Evolutionary conservation across 2,113 vertebrate species (phyloP), one percentile per base, ranked within the genome.

Genomic region (Ginglymostoma cirratum): DNA sequence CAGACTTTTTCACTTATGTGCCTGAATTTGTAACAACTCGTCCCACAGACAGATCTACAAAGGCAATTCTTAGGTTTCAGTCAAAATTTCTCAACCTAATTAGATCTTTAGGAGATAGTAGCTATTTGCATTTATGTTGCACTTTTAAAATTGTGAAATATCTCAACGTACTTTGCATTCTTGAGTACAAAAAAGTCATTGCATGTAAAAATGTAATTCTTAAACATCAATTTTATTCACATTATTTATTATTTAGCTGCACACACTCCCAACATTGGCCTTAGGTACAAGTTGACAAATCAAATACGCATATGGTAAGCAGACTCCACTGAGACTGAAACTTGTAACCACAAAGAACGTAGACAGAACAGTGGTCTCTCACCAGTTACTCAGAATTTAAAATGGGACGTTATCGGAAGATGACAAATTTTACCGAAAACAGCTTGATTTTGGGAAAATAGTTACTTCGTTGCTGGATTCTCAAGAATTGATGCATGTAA

Each of bases 261-360:
- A 17, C n/a, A 23, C 21, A n/a, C 15, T 66, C 55, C 34, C 30
- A 89, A 34, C 15, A 66, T 66, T 92, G 61, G 89, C 17, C 65
- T n/a, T 48, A 30, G 19, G 17, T 92, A 92, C 34, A 66, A 65
- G 61, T 52, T 55, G 52, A 92, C 65, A 30, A 92, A 66, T 10
- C 34, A 38, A 38, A 34, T 38, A 66, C 89, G 23, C 89, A 90
- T 65, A 92, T 92, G 89, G 89, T 34, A 92, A 92, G 89, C 89
- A 92, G 89, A 7, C 89, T 65, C 61, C 61, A 92, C 3, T 92
- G 66, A 92, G 34, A 38, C 61, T 65, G 52, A 27, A 90, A 90
- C 52, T 90, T 55, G 87, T 27, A 90, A 90, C 55, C 30, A 61
- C 61, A 3, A 90, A 90, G 61, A 90, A 55, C 55, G 87, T 61